Percentiles rank a stretch among this genome's conserved stretches.
Evolutionary conservation across 2,113 vertebrate genomes (phyloP).

Genomic region (Trichomycterus rosablanca): DNA sequence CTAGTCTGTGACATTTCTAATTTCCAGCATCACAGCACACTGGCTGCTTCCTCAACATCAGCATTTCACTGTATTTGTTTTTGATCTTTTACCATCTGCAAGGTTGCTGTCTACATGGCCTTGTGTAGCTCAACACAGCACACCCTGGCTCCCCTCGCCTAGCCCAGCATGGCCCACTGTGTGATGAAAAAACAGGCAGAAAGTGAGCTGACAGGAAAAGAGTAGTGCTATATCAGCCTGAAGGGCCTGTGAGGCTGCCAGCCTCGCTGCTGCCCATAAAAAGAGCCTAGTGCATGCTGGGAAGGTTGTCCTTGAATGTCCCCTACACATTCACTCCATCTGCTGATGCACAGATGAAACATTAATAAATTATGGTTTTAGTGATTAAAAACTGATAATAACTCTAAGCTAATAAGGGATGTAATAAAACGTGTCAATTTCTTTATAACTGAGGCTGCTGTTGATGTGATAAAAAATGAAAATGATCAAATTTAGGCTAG

Average conservation of each 20-base stretch:
- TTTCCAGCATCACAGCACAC: no score
- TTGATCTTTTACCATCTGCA: slow-evolving; percentile 14
- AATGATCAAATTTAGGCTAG: background rate
- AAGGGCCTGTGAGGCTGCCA: slow-evolving; percentile 20
- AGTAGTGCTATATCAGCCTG: slow-evolving; percentile 50
- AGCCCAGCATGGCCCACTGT: slow-evolving; percentile 32
- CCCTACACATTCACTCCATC: slow-evolving; percentile 4
- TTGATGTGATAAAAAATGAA: background rate
- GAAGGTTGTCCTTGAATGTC: slow-evolving; percentile 40
- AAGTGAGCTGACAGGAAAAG: slow-evolving; percentile 22
- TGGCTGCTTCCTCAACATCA: slow-evolving; percentile 1
- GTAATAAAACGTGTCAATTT: background rate
- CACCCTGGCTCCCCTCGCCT: slow-evolving; percentile 32
- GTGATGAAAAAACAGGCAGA: slow-evolving; percentile 36
- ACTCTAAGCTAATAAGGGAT: background rate
- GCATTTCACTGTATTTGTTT: no score
- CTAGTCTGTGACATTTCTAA: no score
- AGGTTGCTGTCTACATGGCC: slow-evolving; percentile 29
- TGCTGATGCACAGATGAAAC: slow-evolving; percentile 6
- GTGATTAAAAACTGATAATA: slow-evolving; percentile 9
- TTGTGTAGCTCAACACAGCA: slow-evolving; percentile 8
- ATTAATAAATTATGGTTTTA: background rate
- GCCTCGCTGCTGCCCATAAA: slow-evolving; percentile 49
- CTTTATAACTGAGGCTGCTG: background rate
- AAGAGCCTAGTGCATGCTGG: slow-evolving; percentile 47